Conservation (phyloP, 2,797 vertebrate species). For the Orientallactaga sibirica region DNA sequence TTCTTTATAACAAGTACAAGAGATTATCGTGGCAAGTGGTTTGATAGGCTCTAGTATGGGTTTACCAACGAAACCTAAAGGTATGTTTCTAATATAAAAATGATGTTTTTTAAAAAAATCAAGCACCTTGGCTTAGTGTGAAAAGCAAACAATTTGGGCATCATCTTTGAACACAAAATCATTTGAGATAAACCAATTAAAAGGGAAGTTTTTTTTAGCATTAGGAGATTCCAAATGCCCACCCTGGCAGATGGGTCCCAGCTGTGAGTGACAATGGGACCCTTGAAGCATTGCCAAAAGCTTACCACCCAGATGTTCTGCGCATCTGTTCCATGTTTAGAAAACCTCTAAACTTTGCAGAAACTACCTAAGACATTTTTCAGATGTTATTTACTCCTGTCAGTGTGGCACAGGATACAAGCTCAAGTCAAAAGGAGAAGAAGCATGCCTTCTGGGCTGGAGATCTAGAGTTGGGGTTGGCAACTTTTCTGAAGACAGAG, state of each 20-base stretch:
- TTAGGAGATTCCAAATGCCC: slow-evolving; percentile 53
- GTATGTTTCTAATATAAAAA: slow-evolving; percentile 48
- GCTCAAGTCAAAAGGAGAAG: slow-evolving; percentile 46
- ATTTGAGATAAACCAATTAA: slow-evolving; percentile 62
- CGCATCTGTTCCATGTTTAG: slow-evolving; percentile 66
- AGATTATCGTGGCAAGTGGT: slow-evolving; percentile 39
- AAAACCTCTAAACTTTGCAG: slow-evolving; percentile 64
- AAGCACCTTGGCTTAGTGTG: not conserved
- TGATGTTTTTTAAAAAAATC: not conserved
- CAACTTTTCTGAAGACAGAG: slow-evolving; percentile 43
- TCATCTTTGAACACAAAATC: not conserved
- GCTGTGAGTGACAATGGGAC: slow-evolving; percentile 60
- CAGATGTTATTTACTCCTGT: slow-evolving; percentile 61
- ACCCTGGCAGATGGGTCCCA: slow-evolving; percentile 58
- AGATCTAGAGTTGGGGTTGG: not conserved
- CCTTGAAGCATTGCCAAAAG: slow-evolving; percentile 60
- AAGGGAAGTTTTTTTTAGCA: not conserved
- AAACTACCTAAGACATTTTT: slow-evolving; percentile 69
- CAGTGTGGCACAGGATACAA: slow-evolving; percentile 41
- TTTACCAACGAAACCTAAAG: slow-evolving; percentile 28
- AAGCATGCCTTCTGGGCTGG: not conserved
- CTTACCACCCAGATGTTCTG: slow-evolving; percentile 67
- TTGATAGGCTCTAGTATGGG: not conserved
- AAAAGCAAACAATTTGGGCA: slow-evolving; percentile 49
- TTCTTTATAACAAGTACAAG: slow-evolving; percentile 5